Evolutionary conservation across 2,113 vertebrate species (phyloP).

Genomic region (Tympanuchus pallidicinctus): DNA sequence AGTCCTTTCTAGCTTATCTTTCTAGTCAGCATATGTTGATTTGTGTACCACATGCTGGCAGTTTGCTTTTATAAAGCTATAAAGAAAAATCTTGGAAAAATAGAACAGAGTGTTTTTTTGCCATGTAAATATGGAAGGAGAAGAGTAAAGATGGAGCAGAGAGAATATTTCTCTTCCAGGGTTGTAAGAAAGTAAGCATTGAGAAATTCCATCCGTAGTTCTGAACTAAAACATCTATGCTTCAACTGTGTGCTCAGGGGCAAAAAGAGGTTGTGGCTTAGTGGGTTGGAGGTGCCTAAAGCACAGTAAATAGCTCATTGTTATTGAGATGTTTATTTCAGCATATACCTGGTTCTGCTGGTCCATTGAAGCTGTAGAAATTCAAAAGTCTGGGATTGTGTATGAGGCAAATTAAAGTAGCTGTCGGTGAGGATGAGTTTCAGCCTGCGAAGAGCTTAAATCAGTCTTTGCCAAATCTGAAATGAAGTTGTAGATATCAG

Average conservation of each 20-base stretch:
- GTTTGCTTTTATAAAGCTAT: neutral
- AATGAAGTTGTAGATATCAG: neutral
- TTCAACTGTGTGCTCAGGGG: neutral
- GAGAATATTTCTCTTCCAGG: neutral
- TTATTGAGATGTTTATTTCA: neutral
- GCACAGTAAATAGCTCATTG: neutral
- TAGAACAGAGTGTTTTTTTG: neutral
- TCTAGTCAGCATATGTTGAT: neutral
- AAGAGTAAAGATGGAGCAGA: neutral
- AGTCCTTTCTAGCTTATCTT: neutral
- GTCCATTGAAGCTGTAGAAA: neutral
- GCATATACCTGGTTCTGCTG: neutral
- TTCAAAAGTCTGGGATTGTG: neutral
- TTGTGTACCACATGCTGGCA: slow-evolving; percentile 45
- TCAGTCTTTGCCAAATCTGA: neutral
- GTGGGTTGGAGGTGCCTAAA: no score
- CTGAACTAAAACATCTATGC: neutral
- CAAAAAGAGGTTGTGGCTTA: neutral
- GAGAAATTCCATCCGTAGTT: neutral
- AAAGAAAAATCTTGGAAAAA: neutral
- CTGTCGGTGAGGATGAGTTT: neutral
- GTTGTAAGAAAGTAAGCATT: no score
- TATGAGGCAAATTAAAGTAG: neutral
- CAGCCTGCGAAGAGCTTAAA: neutral
- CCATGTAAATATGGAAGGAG: neutral